Conservation (phyloP, 2,888 invertebrate species). For the Arctia plantaginis region DNA sequence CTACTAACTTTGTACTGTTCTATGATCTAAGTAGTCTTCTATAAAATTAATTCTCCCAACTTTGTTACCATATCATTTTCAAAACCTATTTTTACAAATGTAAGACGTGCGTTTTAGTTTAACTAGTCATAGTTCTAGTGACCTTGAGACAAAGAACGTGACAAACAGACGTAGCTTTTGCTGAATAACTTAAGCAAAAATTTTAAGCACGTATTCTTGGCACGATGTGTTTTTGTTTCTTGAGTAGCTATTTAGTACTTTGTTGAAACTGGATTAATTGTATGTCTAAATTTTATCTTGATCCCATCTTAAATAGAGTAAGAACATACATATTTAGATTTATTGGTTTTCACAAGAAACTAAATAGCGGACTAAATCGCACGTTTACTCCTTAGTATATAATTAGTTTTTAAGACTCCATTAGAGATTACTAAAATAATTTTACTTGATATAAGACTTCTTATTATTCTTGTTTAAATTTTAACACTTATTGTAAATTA, state of each 20-base stretch:
- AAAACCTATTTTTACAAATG: background rate
- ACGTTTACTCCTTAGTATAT: background rate
- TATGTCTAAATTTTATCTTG: background rate
- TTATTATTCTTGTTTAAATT: constrained; percentile 12
- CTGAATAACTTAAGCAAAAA: background rate
- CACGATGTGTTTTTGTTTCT: background rate
- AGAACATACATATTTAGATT: background rate
- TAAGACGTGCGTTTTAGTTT: constrained; percentile 4
- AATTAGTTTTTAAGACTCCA: constrained; percentile 5
- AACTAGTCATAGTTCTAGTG: constrained; percentile 2
- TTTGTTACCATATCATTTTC: constrained; percentile 14
- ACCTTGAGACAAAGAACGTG: constrained; percentile 1
- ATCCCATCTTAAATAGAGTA: background rate
- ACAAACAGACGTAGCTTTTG: background rate
- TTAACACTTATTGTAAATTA: constrained; percentile 26
- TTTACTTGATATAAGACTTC: constrained; percentile 6
- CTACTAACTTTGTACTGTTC: constrained; percentile 2
- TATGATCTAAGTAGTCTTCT: constrained; percentile 8
- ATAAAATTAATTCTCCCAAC: constrained; percentile 4
- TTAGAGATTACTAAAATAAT: constrained; percentile 25
- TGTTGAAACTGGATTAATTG: background rate
- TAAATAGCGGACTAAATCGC: constrained; percentile 1
- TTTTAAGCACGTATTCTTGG: background rate
- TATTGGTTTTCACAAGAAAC: background rate
- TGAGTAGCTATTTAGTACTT: background rate